A percentile compares a stretch with the other conserved stretches of the same genome.
Conservation (phyloP, 2,113 vertebrate genomes). For the Grammomys surdaster region DNA sequence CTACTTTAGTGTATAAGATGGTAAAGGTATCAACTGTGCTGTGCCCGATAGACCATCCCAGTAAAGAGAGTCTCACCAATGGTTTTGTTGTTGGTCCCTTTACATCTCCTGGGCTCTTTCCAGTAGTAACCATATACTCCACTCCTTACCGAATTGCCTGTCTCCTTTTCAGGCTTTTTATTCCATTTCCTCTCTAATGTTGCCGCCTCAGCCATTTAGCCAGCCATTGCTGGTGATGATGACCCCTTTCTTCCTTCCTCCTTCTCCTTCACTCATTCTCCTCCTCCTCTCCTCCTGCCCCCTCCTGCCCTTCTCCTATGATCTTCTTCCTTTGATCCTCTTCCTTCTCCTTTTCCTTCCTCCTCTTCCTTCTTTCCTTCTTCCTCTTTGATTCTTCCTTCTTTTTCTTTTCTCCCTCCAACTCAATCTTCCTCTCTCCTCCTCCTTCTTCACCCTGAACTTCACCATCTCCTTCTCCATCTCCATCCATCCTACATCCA, state of each 20-base stretch:
- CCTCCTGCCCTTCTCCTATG: too few species aligned
- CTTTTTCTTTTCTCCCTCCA: neutral
- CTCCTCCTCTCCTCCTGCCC: too few species aligned
- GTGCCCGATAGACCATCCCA: neutral
- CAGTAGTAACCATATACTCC: neutral
- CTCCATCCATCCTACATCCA: neutral
- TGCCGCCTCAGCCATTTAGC: neutral
- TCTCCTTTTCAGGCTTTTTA: neutral
- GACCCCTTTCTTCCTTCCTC: neutral
- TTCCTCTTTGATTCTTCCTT: too few species aligned
- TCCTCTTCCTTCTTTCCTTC: neutral
- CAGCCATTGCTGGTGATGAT: neutral
- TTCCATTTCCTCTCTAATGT: neutral
- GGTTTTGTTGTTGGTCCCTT: neutral
- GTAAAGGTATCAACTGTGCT: neutral
- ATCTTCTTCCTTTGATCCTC: too few species aligned
- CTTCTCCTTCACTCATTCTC: neutral
- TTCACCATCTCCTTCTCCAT: neutral
- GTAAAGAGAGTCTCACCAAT: neutral
- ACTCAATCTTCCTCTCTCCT: too few species aligned
- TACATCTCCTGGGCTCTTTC: neutral
- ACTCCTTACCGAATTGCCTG: neutral
- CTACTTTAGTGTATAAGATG: neutral
- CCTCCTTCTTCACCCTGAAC: neutral
- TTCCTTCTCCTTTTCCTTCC: neutral